A percentile compares a stretch with the other conserved stretches of the same genome.
These are phyloP conservation scores for Entomyzon cyanotis DNA, from an alignment of 2,113 vertebrate genomes.

Conservation along the genomic window DNA sequence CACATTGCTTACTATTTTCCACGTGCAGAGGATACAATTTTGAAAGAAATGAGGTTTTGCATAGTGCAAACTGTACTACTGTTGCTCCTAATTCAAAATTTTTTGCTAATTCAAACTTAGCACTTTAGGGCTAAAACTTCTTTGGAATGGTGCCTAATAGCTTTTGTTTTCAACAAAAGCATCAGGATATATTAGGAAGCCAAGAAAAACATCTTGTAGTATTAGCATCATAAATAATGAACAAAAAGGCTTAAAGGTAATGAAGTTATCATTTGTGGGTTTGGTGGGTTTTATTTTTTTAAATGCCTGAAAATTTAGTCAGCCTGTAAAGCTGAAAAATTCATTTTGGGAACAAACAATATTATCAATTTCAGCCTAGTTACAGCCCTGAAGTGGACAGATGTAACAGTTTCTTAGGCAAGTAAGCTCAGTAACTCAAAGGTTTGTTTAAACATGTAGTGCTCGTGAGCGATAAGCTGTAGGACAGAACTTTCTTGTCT, in stretches of 20 bases:
- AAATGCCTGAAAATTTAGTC: neutral
- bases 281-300: neutral
- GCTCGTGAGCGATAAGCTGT: fast-evolving
- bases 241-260: neutral
- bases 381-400: neutral
- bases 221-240: neutral
- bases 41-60: neutral
- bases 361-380: neutral
- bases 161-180: neutral
- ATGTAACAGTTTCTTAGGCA: neutral
- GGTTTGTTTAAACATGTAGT: neutral
- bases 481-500: neutral
- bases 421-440: neutral
- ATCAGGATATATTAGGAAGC: neutral
- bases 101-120: neutral
- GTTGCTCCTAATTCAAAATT: neutral
- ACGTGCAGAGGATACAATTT: neutral
- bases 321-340: neutral
- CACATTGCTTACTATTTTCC: neutral
- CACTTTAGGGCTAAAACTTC: neutral
- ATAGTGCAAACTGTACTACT: neutral
- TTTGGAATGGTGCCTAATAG: neutral
- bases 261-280: neutral
- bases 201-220: neutral
- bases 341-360: neutral